Evolutionary conservation across 2,888 invertebrate species (phyloP), one percentile per base, ranked within the genome.

Genomic region (Branchipolynoe longqiensis): DNA sequence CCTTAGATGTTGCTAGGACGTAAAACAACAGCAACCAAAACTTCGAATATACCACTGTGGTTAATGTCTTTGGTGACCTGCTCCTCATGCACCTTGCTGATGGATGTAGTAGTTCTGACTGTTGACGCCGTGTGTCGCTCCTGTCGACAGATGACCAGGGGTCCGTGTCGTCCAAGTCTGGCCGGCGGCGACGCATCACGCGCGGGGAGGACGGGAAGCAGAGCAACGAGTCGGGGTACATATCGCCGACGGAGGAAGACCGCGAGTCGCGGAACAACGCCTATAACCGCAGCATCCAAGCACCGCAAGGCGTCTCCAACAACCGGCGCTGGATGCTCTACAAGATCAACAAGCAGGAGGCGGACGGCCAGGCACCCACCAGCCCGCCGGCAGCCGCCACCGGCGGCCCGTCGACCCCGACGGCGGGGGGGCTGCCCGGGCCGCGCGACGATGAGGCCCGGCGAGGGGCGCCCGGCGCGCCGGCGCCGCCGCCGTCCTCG

Each of bases 291-390:
- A 36, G 62, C 38, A 40, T 73, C 36, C 78, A 48, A 18, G 62
- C 81, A 4, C 85, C 85, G 18, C 40, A 58, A 14, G 78, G 64
- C 0, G 62, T 85, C 54, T 86, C 86, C n/a, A 87, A 86, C 81
- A 89, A 88, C 82, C 48, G 81, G 33, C 87, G 88, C 54, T 89
- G 89, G 89, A 89, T 89, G 89, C 25, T 87, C 56, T 89, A 89
- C 78, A 88, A 88, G 82, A 89, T 89, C 82, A 82, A 73, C 31
- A 87, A 86, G 38, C 83, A 85, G 36, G 58, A 62, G 18, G 28
- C 82, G 36, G 78, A 86, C 22, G 22, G 25, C 48, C 4, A 25
- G 8, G 22, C 12, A 4, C 12, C 12, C 6, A 31, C 14, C 31
- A 12, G 8, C 12, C 69, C 69, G 31, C 8, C 48, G 2, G 48